Conservation (phyloP, 1,140 invertebrate species). For the Panagrolaimus sp. region DNA sequence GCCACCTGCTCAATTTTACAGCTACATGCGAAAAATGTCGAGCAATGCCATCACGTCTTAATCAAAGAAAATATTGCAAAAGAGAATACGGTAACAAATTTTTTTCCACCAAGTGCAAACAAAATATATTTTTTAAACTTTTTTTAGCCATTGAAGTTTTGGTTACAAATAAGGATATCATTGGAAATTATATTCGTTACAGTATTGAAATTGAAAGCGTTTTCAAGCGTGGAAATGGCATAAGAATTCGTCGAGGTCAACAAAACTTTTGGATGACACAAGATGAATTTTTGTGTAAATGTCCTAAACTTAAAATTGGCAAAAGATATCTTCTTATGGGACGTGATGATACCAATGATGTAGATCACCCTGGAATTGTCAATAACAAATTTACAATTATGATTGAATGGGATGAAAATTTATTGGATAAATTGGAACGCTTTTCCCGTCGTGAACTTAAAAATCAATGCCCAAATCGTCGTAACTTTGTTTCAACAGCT, state of each 20-base stretch:
- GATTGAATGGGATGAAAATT: conserved; percentile 49
- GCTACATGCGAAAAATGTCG: conserved; percentile 10
- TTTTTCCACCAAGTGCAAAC: neutral
- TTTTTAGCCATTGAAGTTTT: conserved; percentile 11
- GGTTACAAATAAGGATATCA: neutral
- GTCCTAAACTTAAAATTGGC: conserved; percentile 59
- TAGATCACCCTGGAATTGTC: conserved; percentile 36
- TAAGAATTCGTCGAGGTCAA: neutral
- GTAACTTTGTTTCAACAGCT: neutral
- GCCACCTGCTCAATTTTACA: conserved; percentile 10
- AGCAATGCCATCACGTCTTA: neutral
- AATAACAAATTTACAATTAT: conserved; percentile 47
- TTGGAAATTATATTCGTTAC: neutral
- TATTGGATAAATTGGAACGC: conserved; percentile 44
- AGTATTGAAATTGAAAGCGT: conserved; percentile 13
- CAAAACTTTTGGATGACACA: conserved; percentile 58
- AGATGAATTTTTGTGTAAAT: conserved; percentile 59
- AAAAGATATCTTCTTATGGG: conserved; percentile 60
- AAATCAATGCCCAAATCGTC: conserved; percentile 21
- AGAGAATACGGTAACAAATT: conserved; percentile 13
- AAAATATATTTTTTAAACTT: neutral
- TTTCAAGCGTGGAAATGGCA: conserved; percentile 1
- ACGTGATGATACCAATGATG: conserved; percentile 37
- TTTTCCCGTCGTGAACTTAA: conserved; percentile 34
- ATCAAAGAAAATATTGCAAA: conserved; percentile 15